Percentiles rank a stretch among this genome's conserved stretches.
Conservation (phyloP, 2,113 vertebrate species). For the Centrocercus urophasianus region DNA sequence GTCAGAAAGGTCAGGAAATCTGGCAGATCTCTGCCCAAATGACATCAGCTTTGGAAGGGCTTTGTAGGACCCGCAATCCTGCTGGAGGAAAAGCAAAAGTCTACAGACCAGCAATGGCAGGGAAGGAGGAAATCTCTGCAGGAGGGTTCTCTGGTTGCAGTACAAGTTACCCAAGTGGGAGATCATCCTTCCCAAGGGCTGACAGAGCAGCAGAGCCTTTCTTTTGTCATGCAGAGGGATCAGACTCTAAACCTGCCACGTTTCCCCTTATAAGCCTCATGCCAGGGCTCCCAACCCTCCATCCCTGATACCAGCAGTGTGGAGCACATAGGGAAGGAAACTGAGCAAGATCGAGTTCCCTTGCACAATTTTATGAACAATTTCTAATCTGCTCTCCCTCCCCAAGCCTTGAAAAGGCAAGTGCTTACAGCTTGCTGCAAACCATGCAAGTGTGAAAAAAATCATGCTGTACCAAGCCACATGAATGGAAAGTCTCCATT, state of each 20-base stretch:
- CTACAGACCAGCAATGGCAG: background rate
- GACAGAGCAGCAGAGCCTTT: background rate
- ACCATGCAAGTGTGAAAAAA: background rate
- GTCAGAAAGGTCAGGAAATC: constrained; percentile 44
- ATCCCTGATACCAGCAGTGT: background rate
- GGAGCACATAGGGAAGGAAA: background rate
- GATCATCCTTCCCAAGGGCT: background rate
- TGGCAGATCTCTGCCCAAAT: constrained; percentile 53
- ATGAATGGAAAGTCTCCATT: constrained; percentile 41
- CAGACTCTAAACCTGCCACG: background rate
- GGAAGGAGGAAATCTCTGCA: background rate
- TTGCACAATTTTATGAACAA: constrained; percentile 61
- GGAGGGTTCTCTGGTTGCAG: background rate
- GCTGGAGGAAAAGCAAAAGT: background rate
- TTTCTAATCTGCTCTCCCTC: constrained; percentile 38
- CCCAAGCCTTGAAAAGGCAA: constrained; percentile 32
- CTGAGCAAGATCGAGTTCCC: background rate
- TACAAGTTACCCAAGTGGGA: background rate
- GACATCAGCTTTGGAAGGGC: constrained; percentile 61
- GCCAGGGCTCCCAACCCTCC: background rate
- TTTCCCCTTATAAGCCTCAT: constrained; percentile 32
- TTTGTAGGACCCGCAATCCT: background rate
- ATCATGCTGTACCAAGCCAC: background rate
- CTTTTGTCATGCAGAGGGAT: background rate
- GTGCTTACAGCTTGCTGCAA: constrained; percentile 55